phyloP scores from a whole-genome alignment of 2,113 vertebrate species.

The Hiodon tergisus region DNA sequence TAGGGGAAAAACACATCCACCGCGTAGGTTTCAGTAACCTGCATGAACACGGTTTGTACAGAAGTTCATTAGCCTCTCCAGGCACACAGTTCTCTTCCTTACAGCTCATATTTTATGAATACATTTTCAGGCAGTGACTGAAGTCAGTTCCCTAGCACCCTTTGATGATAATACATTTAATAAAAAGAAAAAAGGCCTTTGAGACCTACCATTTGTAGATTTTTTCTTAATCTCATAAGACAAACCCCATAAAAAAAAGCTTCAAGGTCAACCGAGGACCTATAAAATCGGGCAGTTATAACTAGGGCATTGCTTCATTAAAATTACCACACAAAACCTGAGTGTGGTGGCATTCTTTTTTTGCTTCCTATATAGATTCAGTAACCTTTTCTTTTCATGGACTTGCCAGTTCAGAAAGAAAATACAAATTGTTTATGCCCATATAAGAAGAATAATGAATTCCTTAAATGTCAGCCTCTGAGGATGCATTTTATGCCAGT shows the following conservation, averaged over 20 bases:
- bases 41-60: too few relatives aligned
- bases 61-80: too few relatives aligned
- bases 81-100: too few relatives aligned
- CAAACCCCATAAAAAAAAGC: background rate
- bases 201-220: background rate
- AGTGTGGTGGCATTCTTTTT: constrained; percentile 15
- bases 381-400: constrained; percentile 23
- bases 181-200: background rate
- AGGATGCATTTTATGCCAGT: too few relatives aligned
- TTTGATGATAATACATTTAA: background rate
- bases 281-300: background rate
- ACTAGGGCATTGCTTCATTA: background rate
- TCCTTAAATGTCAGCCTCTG: too few relatives aligned
- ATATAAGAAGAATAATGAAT: too few relatives aligned
- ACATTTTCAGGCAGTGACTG: too few relatives aligned
- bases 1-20: too few relatives aligned
- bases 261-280: constrained; percentile 1
- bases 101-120: too few relatives aligned
- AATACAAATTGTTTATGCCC: constrained; percentile 1
- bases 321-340: background rate
- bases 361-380: constrained; percentile 26
- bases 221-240: background rate
- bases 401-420: constrained; percentile 13
- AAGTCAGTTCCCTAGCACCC: too few relatives aligned
- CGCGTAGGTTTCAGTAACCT: too few relatives aligned